phyloP scores from a whole-genome alignment of 2,888 invertebrate species.

The Meandrusa payeni region DNA sequence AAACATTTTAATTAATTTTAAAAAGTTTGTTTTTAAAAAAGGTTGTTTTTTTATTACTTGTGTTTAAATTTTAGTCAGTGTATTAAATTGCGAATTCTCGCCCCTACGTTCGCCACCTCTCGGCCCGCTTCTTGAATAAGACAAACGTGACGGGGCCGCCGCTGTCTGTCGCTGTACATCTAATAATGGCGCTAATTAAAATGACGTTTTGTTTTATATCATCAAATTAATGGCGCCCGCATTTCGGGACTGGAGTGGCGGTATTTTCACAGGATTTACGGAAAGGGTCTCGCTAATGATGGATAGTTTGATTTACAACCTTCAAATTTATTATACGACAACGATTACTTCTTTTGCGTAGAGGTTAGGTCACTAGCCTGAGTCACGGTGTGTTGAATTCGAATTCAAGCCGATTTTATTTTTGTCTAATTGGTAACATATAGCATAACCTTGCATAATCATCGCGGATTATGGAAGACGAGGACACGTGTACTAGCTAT shows the following conservation, averaged over 20 bases:
- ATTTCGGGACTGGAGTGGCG: slow-evolving; percentile 15
- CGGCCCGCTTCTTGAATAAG: slow-evolving; percentile 35
- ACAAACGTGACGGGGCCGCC: slow-evolving; percentile 41
- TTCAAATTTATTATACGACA: slow-evolving; percentile 48
- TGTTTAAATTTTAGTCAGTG: no score
- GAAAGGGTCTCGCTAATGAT: slow-evolving; percentile 30
- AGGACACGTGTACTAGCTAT: no score
- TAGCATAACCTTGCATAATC: no score
- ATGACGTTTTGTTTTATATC: slow-evolving; percentile 41
- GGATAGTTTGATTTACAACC: slow-evolving; percentile 58
- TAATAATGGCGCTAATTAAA: slow-evolving; percentile 40
- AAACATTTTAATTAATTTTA: no score
- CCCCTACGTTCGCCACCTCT: slow-evolving; percentile 34
- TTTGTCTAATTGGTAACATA: no score
- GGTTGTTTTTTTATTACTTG: no score
- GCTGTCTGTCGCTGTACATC: slow-evolving; percentile 37
- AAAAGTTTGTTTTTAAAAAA: no score
- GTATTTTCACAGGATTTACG: slow-evolving; percentile 44
- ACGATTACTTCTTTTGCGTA: no score
- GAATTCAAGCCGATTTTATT: no score
- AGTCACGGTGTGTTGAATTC: no score
- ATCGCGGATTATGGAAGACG: no score
- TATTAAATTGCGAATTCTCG: slow-evolving; percentile 27
- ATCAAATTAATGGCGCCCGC: slow-evolving; percentile 34
- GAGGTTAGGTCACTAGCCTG: no score